Evolutionary conservation across 2,113 vertebrate species (phyloP).

Genomic region (Narcine bancroftii): DNA sequence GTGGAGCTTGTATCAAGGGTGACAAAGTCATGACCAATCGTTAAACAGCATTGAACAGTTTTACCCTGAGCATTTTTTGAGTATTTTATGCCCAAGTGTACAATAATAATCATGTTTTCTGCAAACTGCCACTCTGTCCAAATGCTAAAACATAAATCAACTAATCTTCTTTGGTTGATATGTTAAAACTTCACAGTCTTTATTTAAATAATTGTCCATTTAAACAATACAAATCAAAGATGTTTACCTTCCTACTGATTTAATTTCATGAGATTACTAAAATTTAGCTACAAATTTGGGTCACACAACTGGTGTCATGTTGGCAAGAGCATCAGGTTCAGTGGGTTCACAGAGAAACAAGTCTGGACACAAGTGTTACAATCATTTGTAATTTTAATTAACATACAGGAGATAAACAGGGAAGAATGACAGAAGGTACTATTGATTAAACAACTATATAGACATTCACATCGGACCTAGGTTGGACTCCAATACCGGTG

Average conservation of each 20-base stretch:
- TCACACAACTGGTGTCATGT: no score
- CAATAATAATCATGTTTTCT: not conserved
- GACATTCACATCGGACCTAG: no score
- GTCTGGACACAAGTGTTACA: no score
- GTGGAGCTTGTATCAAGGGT: not conserved
- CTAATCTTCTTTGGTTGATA: not conserved
- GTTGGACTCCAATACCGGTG: no score
- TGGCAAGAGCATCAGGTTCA: no score
- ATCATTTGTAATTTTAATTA: no score
- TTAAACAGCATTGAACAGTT: not conserved
- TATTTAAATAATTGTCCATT: not conserved
- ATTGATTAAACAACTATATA: no score
- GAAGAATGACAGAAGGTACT: no score
- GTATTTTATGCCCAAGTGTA: not conserved
- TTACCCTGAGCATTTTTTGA: not conserved
- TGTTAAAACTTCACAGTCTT: not conserved
- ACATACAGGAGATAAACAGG: no score
- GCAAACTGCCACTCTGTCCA: not conserved
- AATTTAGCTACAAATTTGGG: not conserved
- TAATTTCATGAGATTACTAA: not conserved
- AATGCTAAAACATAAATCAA: not conserved
- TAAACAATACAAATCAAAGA: not conserved
- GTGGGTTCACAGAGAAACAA: no score
- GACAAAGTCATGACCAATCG: not conserved
- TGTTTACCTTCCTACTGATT: not conserved